Evolutionary conservation across 2,113 vertebrate species (phyloP).

Genomic region (Hemiscyllium ocellatum): DNA sequence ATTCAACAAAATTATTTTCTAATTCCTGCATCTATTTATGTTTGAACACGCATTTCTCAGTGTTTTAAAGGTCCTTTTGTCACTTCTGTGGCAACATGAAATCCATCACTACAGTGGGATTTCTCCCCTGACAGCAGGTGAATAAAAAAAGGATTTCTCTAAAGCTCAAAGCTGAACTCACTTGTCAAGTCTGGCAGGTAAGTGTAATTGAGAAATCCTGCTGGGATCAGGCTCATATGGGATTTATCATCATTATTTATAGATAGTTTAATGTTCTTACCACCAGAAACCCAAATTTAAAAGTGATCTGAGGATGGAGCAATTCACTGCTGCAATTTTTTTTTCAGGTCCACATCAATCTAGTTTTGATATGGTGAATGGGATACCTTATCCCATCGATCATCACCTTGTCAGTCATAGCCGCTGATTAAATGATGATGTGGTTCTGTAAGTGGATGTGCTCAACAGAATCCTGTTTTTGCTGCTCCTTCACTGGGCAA

Average conservation of each 20-base stretch:
- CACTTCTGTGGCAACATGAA: neutral
- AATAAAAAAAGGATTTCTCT: slow-evolving; percentile 5
- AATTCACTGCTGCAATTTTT: neutral
- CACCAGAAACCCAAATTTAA: neutral
- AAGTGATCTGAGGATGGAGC: neutral
- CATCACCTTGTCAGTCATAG: neutral
- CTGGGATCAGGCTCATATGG: slow-evolving; percentile 3
- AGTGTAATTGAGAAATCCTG: slow-evolving; percentile 33
- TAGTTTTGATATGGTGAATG: neutral
- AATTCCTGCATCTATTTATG: neutral
- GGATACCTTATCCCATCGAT: neutral
- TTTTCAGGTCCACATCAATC: slow-evolving; percentile 2
- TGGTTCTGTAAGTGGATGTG: neutral
- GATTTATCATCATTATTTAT: slow-evolving; percentile 32
- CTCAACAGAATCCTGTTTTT: neutral
- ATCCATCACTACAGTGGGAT: neutral
- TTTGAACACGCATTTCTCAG: neutral
- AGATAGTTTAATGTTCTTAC: slow-evolving; percentile 19
- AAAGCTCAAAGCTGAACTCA: slow-evolving; percentile 10
- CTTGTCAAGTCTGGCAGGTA: slow-evolving; percentile 2
- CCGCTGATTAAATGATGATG: slow-evolving; percentile 22
- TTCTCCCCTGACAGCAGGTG: neutral
- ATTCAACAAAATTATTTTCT: neutral
- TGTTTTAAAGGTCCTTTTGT: neutral
- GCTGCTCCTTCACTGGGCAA: neutral